Percentiles rank a stretch among this genome's conserved stretches.
Evolutionary conservation across 2,797 vertebrate genomes (phyloP).

Genomic region (Lerista edwardsae): DNA sequence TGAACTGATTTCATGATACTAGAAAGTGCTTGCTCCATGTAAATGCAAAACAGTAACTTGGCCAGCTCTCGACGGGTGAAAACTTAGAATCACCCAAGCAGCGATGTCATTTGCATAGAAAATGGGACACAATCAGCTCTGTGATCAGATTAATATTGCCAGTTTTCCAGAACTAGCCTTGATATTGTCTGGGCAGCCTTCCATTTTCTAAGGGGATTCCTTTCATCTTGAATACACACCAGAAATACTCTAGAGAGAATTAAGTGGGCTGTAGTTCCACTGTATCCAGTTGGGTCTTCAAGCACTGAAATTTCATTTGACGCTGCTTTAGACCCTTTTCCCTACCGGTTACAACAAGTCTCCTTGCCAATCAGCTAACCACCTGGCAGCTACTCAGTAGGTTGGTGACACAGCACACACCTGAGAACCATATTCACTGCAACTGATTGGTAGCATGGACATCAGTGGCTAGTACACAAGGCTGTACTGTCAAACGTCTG

Average conservation of each 20-base stretch:
- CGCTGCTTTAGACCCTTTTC: not conserved
- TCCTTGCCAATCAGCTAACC: too few relatives aligned
- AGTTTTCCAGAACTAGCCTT: not conserved
- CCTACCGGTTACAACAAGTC: not conserved
- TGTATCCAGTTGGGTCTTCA: too few relatives aligned
- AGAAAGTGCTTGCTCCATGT: not conserved
- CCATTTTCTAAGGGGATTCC: not conserved
- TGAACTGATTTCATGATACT: not conserved
- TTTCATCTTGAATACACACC: not conserved
- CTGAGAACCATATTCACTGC: not conserved
- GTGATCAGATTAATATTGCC: not conserved
- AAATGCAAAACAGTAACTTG: not conserved
- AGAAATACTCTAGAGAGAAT: not conserved
- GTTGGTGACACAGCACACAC: not conserved
- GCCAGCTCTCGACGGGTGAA: not conserved
- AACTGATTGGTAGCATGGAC: not conserved
- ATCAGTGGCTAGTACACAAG: not conserved
- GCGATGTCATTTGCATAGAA: not conserved
- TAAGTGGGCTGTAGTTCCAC: not conserved
- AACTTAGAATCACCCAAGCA: not conserved
- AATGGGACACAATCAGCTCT: not conserved
- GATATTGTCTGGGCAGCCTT: not conserved
- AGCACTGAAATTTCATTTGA: not conserved
- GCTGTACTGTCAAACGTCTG: not conserved
- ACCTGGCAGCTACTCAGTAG: not conserved